Base-by-base conservation (phyloP, 2,888 invertebrate genomes). In the Perizoma affinitatum region DNA sequence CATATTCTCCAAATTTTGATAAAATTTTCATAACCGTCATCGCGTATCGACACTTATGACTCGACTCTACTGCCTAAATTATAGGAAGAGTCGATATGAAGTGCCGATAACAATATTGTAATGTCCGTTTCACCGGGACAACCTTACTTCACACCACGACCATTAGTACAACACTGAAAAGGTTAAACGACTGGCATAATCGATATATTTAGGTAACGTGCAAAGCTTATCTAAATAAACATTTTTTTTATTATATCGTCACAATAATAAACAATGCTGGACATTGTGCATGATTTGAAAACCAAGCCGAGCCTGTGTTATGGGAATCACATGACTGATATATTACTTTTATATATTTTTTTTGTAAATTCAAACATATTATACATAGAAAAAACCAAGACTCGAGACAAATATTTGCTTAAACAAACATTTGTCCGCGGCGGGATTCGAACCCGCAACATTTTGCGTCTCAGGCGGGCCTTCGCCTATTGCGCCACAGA, bases 1-100 rank as follows among this genome's bases (percentile, higher is more conserved):
- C 58, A 47, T 63, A 60, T 57, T 54, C 52, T 52, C 52, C 47
- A 58, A 52, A 60, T 58, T 55, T 63, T 62, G 53, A 67, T 64
- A 68, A 42, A 55, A 45, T 70, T 62, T 56, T 62, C 63, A 61
- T 60, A 58, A 55, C 66, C 59, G 56, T 58, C 64, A 63, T 68
- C 64, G 66, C 61, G 55, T 52, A 46, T 62, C 52, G 54, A 54
- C 55, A 52, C 44, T 44, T 51, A 41, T n/a, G 45, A 58, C 47
- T 40, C 42, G 38, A 53, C 43, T 40, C 51, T 55, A 33, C 43
- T 22, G 22, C 43, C 33, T 53, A 34, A 33, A 10, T 36, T 48
- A 40, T 43, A 47, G n/a, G 33, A 51, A 22, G 22, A 22, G 38
- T 52, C 35, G 41, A 47, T 42, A 36, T 45, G 7, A 52, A 56